These are phyloP conservation scores for Lepas anatifera DNA, from an alignment of 2,888 invertebrate genomes.

Conservation along the genomic window DNA sequence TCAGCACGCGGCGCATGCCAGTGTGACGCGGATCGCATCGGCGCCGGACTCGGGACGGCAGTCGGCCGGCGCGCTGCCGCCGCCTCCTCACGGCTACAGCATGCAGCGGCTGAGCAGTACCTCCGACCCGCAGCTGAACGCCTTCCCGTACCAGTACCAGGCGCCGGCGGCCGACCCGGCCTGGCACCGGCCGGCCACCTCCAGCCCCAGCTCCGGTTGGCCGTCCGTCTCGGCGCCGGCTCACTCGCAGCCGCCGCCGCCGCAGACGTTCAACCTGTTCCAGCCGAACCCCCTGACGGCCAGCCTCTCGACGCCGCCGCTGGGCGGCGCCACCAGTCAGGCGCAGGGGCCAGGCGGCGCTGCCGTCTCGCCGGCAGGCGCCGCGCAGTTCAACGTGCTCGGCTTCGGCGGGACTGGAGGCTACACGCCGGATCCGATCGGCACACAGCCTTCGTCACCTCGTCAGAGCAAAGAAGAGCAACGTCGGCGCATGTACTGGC, in stretches of 20 bases:
- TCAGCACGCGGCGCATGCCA: conserved; percentile 29
- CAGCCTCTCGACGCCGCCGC: conserved; percentile 4
- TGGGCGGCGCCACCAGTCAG: not conserved
- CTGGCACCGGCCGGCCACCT: conserved; percentile 6
- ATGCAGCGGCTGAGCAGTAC: conserved; percentile 41
- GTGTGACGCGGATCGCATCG: conserved; percentile 59
- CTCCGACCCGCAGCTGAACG: conserved; percentile 52
- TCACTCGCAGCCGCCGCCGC: conserved; percentile 14
- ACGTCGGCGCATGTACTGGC: conserved; percentile 66
- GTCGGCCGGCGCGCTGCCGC: conserved; percentile 37
- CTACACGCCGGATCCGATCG: conserved; percentile 7
- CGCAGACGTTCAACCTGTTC: conserved; percentile 19
- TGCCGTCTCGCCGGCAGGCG: conserved; percentile 11
- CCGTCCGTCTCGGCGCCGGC: conserved; percentile 10
- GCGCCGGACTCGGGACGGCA: conserved; percentile 51
- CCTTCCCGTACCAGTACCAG: conserved; percentile 32
- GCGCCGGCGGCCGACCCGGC: conserved; percentile 20
- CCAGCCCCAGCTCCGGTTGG: conserved; percentile 1
- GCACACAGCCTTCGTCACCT: conserved; percentile 1
- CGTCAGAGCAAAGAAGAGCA: conserved; percentile 43
- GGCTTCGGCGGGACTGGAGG: not conserved
- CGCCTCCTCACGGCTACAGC: conserved; percentile 30
- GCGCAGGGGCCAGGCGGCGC: not conserved
- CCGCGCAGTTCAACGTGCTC: not conserved
- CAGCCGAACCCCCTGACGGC: conserved; percentile 8